These are phyloP conservation scores for Clistopyga incitator DNA, from an alignment of 2,888 invertebrate species.

Conservation along the genomic window DNA sequence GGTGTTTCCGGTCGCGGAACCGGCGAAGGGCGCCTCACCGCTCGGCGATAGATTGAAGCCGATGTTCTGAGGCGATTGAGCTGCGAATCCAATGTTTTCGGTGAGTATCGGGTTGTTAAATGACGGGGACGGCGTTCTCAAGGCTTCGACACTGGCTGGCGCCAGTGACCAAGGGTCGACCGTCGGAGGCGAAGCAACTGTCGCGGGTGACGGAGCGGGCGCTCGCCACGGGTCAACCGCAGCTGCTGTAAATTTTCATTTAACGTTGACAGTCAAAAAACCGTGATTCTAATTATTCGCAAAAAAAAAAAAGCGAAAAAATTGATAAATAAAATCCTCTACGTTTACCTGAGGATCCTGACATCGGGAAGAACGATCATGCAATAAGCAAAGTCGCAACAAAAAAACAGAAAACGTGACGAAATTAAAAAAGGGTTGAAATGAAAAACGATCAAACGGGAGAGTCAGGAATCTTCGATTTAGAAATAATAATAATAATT, in stretches of 20 bases:
- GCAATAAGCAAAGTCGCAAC: no score
- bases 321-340: conserved; percentile 15
- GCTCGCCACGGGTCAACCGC: conserved; percentile 81
- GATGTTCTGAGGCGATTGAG: conserved; percentile 79
- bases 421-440: conserved; percentile 27
- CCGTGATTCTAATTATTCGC: no score
- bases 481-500: no score
- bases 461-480: conserved; percentile 12
- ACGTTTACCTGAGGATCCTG: conserved; percentile 72
- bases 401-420: conserved; percentile 50
- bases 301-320: conserved; percentile 4
- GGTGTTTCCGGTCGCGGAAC: conserved; percentile 70
- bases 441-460: conserved; percentile 30
- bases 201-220: conserved; percentile 74
- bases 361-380: conserved; percentile 59
- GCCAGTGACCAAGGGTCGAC: conserved; percentile 86
- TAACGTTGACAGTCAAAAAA: conserved; percentile 47
- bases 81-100: conserved; percentile 77
- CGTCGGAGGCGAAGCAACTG: conserved; percentile 74
- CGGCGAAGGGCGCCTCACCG: conserved; percentile 70
- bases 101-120: conserved; percentile 77
- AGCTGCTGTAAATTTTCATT: conserved; percentile 76
- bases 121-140: conserved; percentile 74
- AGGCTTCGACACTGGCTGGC: conserved; percentile 73
- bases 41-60: conserved; percentile 78